A percentile compares a stretch with the other conserved stretches of the same genome.
phyloP scores from a whole-genome alignment of 2,797 vertebrate genomes.

The Luscinia megarhynchos region DNA sequence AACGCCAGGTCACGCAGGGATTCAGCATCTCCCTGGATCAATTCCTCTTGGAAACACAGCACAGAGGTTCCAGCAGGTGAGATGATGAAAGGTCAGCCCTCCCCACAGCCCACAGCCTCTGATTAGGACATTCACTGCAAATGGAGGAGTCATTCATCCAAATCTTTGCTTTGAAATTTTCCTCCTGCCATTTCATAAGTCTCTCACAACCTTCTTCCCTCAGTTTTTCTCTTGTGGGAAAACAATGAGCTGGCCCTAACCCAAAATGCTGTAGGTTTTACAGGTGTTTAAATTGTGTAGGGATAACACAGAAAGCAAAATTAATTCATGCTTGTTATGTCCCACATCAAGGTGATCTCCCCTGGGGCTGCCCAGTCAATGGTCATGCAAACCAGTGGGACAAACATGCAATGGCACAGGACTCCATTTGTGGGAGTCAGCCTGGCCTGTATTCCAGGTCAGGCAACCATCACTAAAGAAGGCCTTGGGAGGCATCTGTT shows the following conservation, averaged over 20 bases:
- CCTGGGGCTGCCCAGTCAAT: accelerated
- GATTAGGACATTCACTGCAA: neutral
- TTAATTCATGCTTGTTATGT: accelerated
- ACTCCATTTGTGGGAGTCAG: neutral
- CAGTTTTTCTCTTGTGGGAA: neutral
- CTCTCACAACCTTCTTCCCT: neutral
- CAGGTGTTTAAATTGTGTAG: neutral
- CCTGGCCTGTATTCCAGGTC: too few relatives aligned
- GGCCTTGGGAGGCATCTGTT: too few relatives aligned
- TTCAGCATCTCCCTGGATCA: neutral
- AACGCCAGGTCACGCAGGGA: neutral
- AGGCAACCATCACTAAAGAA: too few relatives aligned
- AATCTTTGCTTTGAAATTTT: neutral
- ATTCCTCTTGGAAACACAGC: neutral
- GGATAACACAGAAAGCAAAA: neutral
- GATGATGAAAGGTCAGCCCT: neutral
- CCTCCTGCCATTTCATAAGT: neutral
- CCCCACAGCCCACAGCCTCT: neutral
- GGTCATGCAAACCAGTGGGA: neutral
- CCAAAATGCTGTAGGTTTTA: neutral
- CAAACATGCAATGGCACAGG: neutral
- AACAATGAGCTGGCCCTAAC: neutral
- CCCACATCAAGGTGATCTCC: neutral
- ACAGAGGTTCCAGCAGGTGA: neutral
- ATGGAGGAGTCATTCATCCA: neutral